Percentiles rank a stretch among this genome's conserved stretches.
Evolutionary conservation across 2,797 vertebrate species (phyloP).

Genomic region (Argya squamiceps): DNA sequence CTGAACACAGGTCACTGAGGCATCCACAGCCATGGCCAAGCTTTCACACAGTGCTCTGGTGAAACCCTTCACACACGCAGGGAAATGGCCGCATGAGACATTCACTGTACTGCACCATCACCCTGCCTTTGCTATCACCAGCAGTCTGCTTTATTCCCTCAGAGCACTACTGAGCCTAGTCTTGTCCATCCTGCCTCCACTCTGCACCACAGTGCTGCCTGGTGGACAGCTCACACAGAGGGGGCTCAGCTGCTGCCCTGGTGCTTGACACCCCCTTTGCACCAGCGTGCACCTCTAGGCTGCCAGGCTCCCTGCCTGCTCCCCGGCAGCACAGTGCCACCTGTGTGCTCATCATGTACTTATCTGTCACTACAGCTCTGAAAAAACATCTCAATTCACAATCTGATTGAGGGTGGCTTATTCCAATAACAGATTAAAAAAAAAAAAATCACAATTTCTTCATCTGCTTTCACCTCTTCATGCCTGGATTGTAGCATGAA

Average conservation of each 20-base stretch:
- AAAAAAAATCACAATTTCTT: background rate
- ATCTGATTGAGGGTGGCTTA: background rate
- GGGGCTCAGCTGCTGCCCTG: accelerated
- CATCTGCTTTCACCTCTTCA: background rate
- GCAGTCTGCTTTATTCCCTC: background rate
- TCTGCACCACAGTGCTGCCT: accelerated
- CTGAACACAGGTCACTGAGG: background rate
- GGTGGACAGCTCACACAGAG: background rate
- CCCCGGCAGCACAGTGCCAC: accelerated
- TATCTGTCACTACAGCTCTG: background rate
- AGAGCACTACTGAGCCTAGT: background rate
- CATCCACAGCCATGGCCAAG: accelerated
- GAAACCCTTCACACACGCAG: accelerated
- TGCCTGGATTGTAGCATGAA: background rate
- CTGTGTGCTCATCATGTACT: accelerated
- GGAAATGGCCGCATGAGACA: accelerated
- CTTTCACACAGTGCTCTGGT: accelerated
- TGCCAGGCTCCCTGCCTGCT: background rate
- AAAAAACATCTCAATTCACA: background rate
- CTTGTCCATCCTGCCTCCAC: background rate
- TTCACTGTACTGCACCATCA: background rate
- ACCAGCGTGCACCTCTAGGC: accelerated
- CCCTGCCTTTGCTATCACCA: background rate
- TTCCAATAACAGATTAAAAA: background rate
- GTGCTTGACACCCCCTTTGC: background rate